Evolutionary conservation across 2,797 vertebrate genomes (phyloP), one percentile per base, ranked within the genome.

Genomic region (Vireo griseus): DNA sequence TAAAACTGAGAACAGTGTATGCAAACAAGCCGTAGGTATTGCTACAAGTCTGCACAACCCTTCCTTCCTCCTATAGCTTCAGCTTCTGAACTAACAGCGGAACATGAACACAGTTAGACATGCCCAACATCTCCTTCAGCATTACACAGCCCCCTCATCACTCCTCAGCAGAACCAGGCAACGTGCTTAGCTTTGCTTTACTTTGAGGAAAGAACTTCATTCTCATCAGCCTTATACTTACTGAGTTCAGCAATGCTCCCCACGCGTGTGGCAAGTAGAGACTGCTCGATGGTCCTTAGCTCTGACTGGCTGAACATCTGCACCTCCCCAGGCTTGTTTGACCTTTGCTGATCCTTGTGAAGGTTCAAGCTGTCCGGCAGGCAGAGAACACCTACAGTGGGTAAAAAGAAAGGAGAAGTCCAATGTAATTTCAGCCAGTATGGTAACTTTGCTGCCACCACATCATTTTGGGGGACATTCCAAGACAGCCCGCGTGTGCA

Each of bases 181-280:
- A 15, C 4, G 18, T 26, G 48, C 37, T 16, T 5, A 13, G 35
- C 44, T 86, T 84, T 80, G 58, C 55, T 77, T 62, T 66, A 50
- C 19, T 21, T 28, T 2, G 13, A 71, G n/a, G 45, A 50, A 15
- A 65, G 45, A 91, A 82, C 79, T 3, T 13, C 68, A 10, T 15
- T 39, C 33, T 13, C 26, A 47, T 73, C 19, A 45, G 37, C 89
- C 48, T 33, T 44, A 63, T 92, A 98, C 99, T 99, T 97, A 99
- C 99, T 99, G 97, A 99, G 99, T 81, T 99, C 99, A 8, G 99
- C 98, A 73, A 99, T 99, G 98, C 99, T 99, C 96, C 99, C 99
- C 96, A 99, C 99, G 0, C 98, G 98, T 0, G 99, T 99, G 96
- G 99, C 99, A 94, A 99, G 97, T 63, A 99, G 97, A 77, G 99